phyloP scores from a whole-genome alignment of 2,113 vertebrate genomes.

The Odontesthes bonariensis region DNA sequence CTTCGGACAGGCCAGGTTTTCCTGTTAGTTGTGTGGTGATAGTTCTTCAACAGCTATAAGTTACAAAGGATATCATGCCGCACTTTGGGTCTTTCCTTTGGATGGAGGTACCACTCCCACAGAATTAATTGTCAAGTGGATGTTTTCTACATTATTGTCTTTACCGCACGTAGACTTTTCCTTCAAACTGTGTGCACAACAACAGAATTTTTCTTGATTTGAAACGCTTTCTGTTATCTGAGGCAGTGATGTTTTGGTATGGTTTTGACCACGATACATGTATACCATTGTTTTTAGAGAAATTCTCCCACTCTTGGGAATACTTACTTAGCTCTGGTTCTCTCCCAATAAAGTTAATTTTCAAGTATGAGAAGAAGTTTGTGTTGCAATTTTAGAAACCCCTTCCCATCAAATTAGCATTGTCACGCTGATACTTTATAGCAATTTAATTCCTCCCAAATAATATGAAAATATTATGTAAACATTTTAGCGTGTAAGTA shows the following conservation, averaged over 20 bases:
- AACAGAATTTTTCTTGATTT: not conserved
- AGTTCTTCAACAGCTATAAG: not conserved
- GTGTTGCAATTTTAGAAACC: conserved; percentile 12
- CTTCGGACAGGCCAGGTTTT: no score
- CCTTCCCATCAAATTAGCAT: not conserved
- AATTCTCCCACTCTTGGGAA: no score
- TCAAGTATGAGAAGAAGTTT: no score
- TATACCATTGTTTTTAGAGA: no score
- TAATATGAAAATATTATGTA: not conserved
- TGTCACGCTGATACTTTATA: not conserved
- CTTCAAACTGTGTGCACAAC: no score
- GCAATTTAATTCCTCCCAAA: not conserved
- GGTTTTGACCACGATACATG: not conserved
- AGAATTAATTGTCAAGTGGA: not conserved
- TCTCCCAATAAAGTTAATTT: not conserved
- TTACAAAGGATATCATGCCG: not conserved
- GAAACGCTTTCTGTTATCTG: not conserved
- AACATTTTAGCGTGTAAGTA: not conserved
- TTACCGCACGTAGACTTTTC: not conserved
- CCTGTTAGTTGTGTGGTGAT: no score
- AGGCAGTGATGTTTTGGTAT: no score
- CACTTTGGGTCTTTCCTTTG: not conserved
- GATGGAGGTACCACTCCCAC: not conserved
- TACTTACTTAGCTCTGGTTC: no score
- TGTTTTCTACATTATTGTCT: no score